Evolutionary conservation across 2,113 vertebrate species (phyloP).

Genomic region (Cephalopterus ornatus): DNA sequence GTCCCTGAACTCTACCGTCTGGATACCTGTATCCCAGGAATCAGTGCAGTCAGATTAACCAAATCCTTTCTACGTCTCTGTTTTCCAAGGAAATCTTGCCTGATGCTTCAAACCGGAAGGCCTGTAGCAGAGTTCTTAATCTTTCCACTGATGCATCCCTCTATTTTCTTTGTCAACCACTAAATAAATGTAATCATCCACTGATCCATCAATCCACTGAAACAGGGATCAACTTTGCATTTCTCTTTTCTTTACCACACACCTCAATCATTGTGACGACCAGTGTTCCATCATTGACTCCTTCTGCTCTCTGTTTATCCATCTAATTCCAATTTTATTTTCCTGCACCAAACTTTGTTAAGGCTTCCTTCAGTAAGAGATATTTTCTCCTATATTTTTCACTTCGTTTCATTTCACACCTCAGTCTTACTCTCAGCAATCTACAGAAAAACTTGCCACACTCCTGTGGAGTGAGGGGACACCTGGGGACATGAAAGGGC

Average conservation of each 20-base stretch:
- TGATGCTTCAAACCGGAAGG: background rate
- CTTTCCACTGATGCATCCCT: background rate
- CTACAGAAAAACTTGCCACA: background rate
- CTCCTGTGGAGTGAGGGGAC: background rate
- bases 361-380: background rate
- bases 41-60: background rate
- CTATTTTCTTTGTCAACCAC: background rate
- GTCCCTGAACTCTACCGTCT: background rate
- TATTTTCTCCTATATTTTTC: background rate
- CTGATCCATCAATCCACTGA: background rate
- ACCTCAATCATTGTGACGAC: background rate
- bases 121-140: background rate
- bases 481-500: fast-evolving
- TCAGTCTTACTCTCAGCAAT: background rate
- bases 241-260: background rate
- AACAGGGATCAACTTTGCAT: background rate
- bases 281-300: background rate
- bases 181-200: background rate
- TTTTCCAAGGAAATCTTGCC: background rate
- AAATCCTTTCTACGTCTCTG: background rate
- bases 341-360: background rate
- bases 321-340: background rate
- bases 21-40: background rate
- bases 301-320: background rate
- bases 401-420: background rate